Percentiles rank a stretch among this genome's conserved stretches.
These are phyloP conservation scores for Chouioia cunea DNA, from an alignment of 2,888 invertebrate species.

Conservation along the genomic window DNA sequence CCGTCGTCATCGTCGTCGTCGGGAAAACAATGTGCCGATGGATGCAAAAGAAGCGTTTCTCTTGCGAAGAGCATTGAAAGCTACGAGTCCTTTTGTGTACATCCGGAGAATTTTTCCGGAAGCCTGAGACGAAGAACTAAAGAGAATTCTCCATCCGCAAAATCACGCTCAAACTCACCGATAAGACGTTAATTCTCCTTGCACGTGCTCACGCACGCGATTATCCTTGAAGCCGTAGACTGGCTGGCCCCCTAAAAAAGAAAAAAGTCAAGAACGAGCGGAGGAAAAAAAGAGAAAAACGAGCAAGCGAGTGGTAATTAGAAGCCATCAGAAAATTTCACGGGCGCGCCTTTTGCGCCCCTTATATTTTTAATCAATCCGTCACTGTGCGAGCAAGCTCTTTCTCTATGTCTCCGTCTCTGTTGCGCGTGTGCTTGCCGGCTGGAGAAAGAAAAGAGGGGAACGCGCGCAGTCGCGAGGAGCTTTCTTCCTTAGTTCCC, in stretches of 20 bases:
- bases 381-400: constrained; percentile 59
- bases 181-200: no score
- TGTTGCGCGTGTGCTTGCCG: constrained; percentile 2
- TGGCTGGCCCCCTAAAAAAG: neutral
- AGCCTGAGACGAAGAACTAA: no score
- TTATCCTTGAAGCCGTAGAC: no score
- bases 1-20: no score
- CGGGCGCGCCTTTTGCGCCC: constrained; percentile 58
- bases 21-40: constrained; percentile 12
- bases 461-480: constrained; percentile 48
- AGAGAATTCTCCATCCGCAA: no score
- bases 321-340: constrained; percentile 49
- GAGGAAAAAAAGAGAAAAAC: constrained; percentile 11
- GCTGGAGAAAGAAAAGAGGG: constrained; percentile 43
- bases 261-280: constrained; percentile 1
- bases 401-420: no score
- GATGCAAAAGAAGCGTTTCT: no score
- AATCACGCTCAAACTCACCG: no score
- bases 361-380: constrained; percentile 69
- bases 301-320: constrained; percentile 44
- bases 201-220: no score
- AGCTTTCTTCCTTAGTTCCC: constrained; percentile 66
- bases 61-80: no score
- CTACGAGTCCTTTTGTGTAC: no score
- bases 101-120: no score